A percentile compares a stretch with the other conserved stretches of the same genome.
Conservation (phyloP, 1,140 invertebrate species). For the Spodoptera litura region DNA sequence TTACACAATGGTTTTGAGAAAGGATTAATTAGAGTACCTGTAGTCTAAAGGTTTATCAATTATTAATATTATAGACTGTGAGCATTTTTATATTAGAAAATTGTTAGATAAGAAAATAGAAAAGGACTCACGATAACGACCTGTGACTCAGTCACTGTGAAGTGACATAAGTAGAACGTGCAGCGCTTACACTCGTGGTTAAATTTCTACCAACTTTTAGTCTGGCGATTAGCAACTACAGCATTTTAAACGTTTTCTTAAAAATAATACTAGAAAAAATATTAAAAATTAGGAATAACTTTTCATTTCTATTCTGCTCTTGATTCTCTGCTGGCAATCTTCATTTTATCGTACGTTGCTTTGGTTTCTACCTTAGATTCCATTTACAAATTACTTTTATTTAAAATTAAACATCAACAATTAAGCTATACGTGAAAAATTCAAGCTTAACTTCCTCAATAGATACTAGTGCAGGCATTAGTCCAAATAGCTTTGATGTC, state of each 20-base stretch:
- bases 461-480: not conserved
- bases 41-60: too few relatives aligned
- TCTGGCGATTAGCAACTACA: not conserved
- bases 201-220: not conserved
- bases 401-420: too few relatives aligned
- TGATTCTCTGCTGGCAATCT: too few relatives aligned
- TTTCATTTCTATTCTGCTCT: too few relatives aligned
- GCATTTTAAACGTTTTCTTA: not conserved
- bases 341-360: too few relatives aligned
- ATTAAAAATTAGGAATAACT: too few relatives aligned
- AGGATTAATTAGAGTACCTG: too few relatives aligned
- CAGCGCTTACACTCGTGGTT: conserved; percentile 12
- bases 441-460: too few relatives aligned
- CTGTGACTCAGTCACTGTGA: not conserved
- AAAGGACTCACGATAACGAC: conserved; percentile 21
- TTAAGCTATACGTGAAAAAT: too few relatives aligned
- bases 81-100: not conserved
- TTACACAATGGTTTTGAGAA: too few relatives aligned
- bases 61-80: not conserved
- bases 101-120: conserved; percentile 8
- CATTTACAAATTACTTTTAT: too few relatives aligned
- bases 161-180: conserved; percentile 22
- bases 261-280: not conserved
- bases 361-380: too few relatives aligned
- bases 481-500: conserved; percentile 1